Percentiles rank a stretch among this genome's conserved stretches.
Conservation (phyloP, 2,888 invertebrate genomes). For the Gymnosoma rotundatum region DNA sequence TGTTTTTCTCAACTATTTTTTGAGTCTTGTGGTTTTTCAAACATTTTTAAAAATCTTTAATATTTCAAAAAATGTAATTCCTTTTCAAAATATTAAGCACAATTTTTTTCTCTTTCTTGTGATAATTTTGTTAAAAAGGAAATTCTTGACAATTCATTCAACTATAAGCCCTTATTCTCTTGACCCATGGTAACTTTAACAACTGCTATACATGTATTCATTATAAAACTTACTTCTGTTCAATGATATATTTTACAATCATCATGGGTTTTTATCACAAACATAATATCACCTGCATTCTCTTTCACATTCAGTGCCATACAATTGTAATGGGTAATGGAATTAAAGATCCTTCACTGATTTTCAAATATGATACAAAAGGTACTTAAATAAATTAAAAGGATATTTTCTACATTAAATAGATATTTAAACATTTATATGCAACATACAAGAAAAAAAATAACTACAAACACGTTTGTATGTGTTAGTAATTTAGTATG, state of each 20-base stretch:
- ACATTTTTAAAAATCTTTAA: too few species aligned
- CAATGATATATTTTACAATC: constrained; percentile 49
- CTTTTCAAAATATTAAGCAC: not conserved
- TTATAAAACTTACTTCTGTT: constrained; percentile 44
- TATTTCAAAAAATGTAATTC: not conserved
- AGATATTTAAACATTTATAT: constrained; percentile 8
- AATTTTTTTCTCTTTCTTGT: not conserved
- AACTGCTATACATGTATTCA: constrained; percentile 5
- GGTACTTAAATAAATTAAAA: constrained; percentile 70
- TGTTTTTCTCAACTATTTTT: too few species aligned
- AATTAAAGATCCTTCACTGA: constrained; percentile 66
- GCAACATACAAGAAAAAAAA: not conserved
- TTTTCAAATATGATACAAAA: constrained; percentile 60
- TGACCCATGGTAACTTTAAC: not conserved
- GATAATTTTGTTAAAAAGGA: constrained; percentile 30
- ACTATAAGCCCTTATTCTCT: constrained; percentile 35
- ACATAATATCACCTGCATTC: constrained; percentile 48
- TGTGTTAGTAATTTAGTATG: not conserved
- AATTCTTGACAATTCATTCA: constrained; percentile 23
- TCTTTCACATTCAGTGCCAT: constrained; percentile 17
- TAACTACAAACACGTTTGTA: not conserved
- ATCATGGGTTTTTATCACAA: constrained; percentile 53
- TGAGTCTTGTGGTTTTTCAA: too few species aligned
- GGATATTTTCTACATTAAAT: constrained; percentile 54
- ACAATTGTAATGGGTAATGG: constrained; percentile 53